Percentiles rank a stretch among this genome's conserved stretches.
Evolutionary conservation across 2,113 vertebrate genomes (phyloP).

Genomic region (Pteruthius melanotis): DNA sequence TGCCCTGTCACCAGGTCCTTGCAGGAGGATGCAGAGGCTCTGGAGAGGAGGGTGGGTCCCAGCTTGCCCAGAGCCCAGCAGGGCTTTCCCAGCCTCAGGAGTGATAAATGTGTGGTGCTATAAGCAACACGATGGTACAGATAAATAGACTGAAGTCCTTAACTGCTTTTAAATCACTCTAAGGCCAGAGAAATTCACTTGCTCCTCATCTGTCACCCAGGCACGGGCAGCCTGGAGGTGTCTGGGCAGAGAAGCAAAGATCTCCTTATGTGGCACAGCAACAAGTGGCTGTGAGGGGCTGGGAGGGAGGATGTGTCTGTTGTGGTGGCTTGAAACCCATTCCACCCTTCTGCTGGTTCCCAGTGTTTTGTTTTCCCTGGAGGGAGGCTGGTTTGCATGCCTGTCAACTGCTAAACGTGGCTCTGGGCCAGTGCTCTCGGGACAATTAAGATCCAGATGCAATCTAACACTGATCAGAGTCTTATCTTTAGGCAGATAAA

Average conservation of each 20-base stretch:
- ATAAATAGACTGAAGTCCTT: neutral
- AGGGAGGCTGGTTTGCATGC: neutral
- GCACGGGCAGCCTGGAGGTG: neutral
- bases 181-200: neutral
- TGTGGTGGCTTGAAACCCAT: neutral
- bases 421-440: neutral
- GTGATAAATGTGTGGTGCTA: rapidly evolving
- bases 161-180: neutral
- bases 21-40: neutral
- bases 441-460: neutral
- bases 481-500: neutral
- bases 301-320: rapidly evolving
- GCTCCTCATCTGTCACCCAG: neutral
- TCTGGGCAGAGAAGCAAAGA: neutral
- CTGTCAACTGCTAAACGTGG: neutral
- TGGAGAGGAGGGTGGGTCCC: neutral
- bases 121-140: rapidly evolving
- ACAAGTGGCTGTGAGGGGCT: neutral
- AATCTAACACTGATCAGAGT: neutral
- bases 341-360: neutral
- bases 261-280: too few relatives aligned
- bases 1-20: neutral
- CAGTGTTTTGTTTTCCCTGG: neutral
- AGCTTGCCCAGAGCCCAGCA: neutral
- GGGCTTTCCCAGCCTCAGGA: neutral